These are phyloP conservation scores for Bergia puertoricense DNA, from an alignment of 92 coral and sea anemone genomes.

Conservation along the genomic window DNA sequence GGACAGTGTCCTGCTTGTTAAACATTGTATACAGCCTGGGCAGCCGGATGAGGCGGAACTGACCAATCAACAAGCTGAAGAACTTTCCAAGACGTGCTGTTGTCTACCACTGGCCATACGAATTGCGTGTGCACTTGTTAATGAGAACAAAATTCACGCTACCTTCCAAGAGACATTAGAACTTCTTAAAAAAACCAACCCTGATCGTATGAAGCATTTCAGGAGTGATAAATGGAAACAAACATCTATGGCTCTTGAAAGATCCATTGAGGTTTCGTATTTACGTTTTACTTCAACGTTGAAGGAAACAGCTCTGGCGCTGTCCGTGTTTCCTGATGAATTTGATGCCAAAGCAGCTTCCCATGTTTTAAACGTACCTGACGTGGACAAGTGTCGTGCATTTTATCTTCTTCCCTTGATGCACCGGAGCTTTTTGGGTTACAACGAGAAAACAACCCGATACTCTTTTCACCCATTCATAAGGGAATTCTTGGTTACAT, in stretches of 20 bases:
- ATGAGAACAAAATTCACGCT: slow-evolving; percentile 15
- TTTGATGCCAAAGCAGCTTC: slow-evolving; percentile 16
- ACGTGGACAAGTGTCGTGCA: slow-evolving; percentile 11
- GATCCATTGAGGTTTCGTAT: slow-evolving; percentile 13
- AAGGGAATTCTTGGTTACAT: not conserved
- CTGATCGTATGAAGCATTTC: slow-evolving; percentile 6
- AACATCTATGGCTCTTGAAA: slow-evolving; percentile 1
- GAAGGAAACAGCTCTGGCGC: slow-evolving; percentile 6
- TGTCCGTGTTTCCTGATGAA: slow-evolving; percentile 4
- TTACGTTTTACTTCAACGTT: not conserved
- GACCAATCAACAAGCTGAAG: not conserved
- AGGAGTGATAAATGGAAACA: slow-evolving; percentile 10
- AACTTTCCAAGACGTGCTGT: not conserved
- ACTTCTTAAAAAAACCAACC: not conserved
- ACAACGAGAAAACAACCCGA: not conserved
- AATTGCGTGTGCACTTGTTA: slow-evolving; percentile 2
- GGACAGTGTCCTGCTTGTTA: slow-evolving; percentile 1
- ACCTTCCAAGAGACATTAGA: not conserved
- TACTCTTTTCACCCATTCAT: slow-evolving; percentile 21
- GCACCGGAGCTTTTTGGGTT: slow-evolving; percentile 1
- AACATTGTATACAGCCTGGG: not conserved
- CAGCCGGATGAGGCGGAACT: not conserved
- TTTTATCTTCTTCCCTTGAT: slow-evolving; percentile 19
- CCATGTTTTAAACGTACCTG: not conserved
- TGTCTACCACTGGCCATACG: not conserved